These are phyloP conservation scores for Tigriopus californicus DNA, from an alignment of 2,888 invertebrate species.

Conservation along the genomic window DNA sequence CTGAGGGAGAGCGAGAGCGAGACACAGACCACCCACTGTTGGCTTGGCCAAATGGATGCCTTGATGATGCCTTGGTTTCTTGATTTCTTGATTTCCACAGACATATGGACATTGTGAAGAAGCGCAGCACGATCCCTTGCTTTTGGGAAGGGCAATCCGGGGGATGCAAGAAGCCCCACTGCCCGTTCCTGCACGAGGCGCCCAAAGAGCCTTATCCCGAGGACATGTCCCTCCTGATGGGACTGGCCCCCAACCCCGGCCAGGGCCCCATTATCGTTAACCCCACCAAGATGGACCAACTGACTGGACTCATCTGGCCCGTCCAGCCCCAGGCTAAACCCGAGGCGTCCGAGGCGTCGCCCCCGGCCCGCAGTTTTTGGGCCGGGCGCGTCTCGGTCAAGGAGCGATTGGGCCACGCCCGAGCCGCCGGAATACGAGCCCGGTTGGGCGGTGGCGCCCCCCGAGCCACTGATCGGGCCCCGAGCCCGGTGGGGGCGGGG, in stretches of 20 bases:
- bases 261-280: slow-evolving; percentile 7
- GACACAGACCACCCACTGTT: too few species aligned
- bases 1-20: too few species aligned
- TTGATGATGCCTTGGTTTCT: too few species aligned
- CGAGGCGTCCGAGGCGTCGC: too few species aligned
- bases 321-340: not conserved
- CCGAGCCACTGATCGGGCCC: not conserved
- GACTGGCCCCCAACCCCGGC: not conserved
- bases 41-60: too few species aligned
- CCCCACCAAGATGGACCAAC: not conserved
- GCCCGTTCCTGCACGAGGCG: slow-evolving; percentile 51
- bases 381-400: not conserved
- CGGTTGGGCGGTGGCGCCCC: not conserved
- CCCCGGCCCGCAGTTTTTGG: not conserved
- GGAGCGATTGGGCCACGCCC: not conserved
- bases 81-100: slow-evolving; percentile 33
- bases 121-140: slow-evolving; percentile 59
- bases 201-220: slow-evolving; percentile 23
- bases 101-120: slow-evolving; percentile 72
- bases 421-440: not conserved
- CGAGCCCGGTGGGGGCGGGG: not conserved
- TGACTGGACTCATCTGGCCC: not conserved
- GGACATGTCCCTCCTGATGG: slow-evolving; percentile 15
- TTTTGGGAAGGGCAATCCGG: slow-evolving; percentile 70
- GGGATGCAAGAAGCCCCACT: slow-evolving; percentile 66